Evolutionary conservation across 2,888 invertebrate species (phyloP), one percentile per base, ranked within the genome.

Genomic region (Pediacus dermestoides): DNA sequence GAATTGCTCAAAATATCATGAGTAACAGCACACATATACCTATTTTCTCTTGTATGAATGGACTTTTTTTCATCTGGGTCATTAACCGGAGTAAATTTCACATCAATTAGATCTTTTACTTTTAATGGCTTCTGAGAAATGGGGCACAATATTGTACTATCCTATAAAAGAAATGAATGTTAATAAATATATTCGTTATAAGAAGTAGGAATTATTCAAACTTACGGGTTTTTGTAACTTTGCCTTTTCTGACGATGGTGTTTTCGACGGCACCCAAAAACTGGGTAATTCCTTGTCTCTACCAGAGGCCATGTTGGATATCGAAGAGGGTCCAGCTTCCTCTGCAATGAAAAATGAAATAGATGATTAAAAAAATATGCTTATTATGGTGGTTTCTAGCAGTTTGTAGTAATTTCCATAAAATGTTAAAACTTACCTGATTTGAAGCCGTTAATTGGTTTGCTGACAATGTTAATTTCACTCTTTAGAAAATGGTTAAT

Each of bases 11-110:
- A 73, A 43, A 95, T 82, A 69, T 99, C 99, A 67, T 93, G 90
- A 1, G 97, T 97, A 0, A 99, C 86, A 1, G 97, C 91, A 67
- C 99, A 99, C 85, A 95, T 94, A 65, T 94, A 99, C 53, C 97
- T 78, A 49, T 88, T 90, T 64, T 89, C 84, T 67, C 89, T 92
- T 0, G 85, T 80, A 50, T 95, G 91, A 16, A 94, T 71, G 1
- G 92, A 85, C 54, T 85, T 85, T 54, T 87, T 90, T 50, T 85
- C 86, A 63, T 88, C 86, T 0, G 89, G 86, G 68, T 92, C 93
- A 44, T 87, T 88, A 0, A 94, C 85, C 42, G 84, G 73, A 0
- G 91, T 95, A 74, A 99, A 99, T 61, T 92, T 90, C 0, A 99
- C 85, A 53, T 88, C 80, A 53, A 96, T 85, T 18, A 99, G 74